Conservation (phyloP, 2,797 vertebrate genomes). For the Prunella strophiata region DNA sequence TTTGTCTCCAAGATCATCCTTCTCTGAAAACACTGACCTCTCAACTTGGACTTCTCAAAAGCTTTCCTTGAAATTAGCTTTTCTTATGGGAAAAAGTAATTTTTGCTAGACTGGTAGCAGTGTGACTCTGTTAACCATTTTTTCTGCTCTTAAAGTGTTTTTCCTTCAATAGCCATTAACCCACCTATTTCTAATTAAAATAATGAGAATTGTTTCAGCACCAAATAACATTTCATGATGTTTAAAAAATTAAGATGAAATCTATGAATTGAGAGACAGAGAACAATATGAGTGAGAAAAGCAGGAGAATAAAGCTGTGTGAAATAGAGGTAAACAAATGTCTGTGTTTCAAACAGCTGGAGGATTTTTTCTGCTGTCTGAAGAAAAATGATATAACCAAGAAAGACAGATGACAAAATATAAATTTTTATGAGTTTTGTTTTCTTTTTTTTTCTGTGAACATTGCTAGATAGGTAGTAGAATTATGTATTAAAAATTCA, state of each 20-base stretch:
- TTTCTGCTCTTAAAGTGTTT: background rate
- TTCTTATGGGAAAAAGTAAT: background rate
- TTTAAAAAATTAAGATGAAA: background rate
- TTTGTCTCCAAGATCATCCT: background rate
- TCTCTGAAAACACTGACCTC: background rate
- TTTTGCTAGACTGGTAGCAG: background rate
- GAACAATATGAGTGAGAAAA: background rate
- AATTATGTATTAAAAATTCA: background rate
- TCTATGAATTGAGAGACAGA: background rate
- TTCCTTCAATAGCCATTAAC: background rate
- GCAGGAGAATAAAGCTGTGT: background rate
- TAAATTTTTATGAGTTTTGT: background rate
- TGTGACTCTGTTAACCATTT: background rate
- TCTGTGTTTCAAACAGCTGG: background rate
- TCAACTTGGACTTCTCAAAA: background rate
- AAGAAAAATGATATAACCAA: background rate
- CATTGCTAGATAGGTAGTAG: background rate
- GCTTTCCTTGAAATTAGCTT: background rate
- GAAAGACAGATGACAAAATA: background rate
- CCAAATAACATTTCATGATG: background rate
- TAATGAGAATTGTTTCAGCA: background rate
- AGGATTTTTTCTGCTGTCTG: background rate
- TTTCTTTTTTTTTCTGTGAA: background rate
- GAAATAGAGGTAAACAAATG: background rate
- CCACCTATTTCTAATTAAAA: background rate